Evolutionary conservation across 2,797 vertebrate species (phyloP).

Genomic region (Enteromius trimaculatus): DNA sequence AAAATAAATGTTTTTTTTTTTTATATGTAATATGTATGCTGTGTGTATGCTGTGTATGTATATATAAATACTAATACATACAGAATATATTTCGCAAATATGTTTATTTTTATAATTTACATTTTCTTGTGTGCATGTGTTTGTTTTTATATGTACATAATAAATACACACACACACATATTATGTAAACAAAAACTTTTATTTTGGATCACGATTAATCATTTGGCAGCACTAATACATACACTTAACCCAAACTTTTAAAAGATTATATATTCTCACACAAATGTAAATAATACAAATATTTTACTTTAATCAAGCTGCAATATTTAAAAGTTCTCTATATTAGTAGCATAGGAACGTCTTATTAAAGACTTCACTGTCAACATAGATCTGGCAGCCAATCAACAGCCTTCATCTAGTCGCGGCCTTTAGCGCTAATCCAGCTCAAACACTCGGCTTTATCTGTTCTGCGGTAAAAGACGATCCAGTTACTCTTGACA

Average conservation of each 20-base stretch:
- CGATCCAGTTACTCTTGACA: slow-evolving; percentile 50
- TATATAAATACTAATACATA: too few relatives aligned
- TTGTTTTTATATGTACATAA: too few relatives aligned
- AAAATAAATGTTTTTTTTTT: too few relatives aligned
- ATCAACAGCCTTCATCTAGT: slow-evolving; percentile 43
- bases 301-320: not conserved
- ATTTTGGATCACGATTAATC: too few relatives aligned
- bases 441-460: slow-evolving; percentile 43
- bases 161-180: too few relatives aligned
- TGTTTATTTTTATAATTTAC: too few relatives aligned
- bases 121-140: too few relatives aligned
- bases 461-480: slow-evolving; percentile 13
- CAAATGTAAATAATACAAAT: not conserved
- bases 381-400: not conserved
- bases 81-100: too few relatives aligned
- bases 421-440: slow-evolving; percentile 35
- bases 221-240: not conserved
- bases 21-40: too few relatives aligned
- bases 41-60: too few relatives aligned
- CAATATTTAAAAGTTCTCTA: not conserved
- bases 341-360: not conserved
- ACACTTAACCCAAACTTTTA: not conserved
- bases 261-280: not conserved
- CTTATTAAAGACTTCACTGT: slow-evolving; percentile 26
- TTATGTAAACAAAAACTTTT: too few relatives aligned